Base-by-base conservation (phyloP, 2,797 vertebrate species). In the Anomalospiza imberbis region DNA sequence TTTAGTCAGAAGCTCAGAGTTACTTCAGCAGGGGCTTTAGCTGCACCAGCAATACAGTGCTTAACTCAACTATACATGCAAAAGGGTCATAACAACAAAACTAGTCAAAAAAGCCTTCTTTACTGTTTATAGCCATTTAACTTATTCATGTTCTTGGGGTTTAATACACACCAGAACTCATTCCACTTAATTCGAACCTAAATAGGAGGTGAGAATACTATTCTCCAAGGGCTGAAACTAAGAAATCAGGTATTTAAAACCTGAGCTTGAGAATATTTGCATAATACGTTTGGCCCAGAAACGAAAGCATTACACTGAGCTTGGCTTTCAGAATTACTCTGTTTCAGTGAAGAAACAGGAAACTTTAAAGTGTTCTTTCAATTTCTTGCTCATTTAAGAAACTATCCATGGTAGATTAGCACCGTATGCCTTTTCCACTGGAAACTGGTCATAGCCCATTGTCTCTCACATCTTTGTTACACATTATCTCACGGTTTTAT, bases 371-470 rank as follows among this genome's bases (percentile, higher is more conserved):
- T 65, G 68, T 85, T 92, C 94, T 95, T 96, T 95, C 91, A 96
- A 97, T 95, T 97, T 97, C 95, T 96, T 97, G 94, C 95, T 95
- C 96, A 86, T 96, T 96, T 95, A 94, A 94, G 94, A 96, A 96
- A 93, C 94, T 95, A 87, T 85, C 94, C 94, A 94, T 72, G 95
- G 94, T 94, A 93, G 95, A 96, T 97, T 96, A 96, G 77, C 95
- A 86, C 94, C 44, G 93, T 90, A 82, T 93, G 94, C 75, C 86
- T 96, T 95, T 97, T 96, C 91, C 95, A 80, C 88, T 96, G 75
- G 73, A 93, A 94, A 74, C 71, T 72, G 91, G 94, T 95, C 95
- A 95, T 95, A 96, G 92, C 45, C 94, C 95, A 92, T 95, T 96
- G 94, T 96, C 94, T 94, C 83, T 88, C 93, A 91, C 93, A 94